Evolutionary conservation across 2,797 vertebrate species (phyloP).

Genomic region (Platalea minor): DNA sequence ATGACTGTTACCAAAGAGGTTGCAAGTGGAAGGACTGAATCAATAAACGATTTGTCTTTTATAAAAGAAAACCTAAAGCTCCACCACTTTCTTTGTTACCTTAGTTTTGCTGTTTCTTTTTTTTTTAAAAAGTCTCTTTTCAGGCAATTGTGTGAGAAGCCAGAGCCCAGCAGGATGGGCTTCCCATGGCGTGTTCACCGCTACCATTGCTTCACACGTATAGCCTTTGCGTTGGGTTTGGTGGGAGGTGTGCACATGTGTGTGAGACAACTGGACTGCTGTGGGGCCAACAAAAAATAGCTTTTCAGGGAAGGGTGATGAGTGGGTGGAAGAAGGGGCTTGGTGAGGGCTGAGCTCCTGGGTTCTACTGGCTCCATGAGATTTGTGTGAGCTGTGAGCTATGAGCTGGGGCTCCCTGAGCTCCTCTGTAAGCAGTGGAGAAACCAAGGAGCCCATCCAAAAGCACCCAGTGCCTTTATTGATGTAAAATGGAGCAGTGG

Average conservation of each 20-base stretch:
- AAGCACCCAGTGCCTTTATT: not conserved
- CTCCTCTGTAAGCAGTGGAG: not conserved
- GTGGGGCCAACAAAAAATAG: not conserved
- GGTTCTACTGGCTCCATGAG: not conserved
- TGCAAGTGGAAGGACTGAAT: slow-evolving; percentile 62
- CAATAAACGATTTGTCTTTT: slow-evolving; percentile 59
- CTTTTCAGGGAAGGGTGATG: not conserved
- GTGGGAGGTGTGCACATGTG: not conserved
- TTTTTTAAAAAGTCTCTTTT: not conserved
- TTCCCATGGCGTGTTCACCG: not conserved
- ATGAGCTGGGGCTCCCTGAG: not conserved
- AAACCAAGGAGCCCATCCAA: not conserved
- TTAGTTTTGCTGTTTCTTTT: not conserved
- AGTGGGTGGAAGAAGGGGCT: not conserved
- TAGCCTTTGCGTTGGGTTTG: not conserved
- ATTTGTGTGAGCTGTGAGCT: not conserved
- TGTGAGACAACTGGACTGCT: not conserved
- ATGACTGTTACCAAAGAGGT: slow-evolving; percentile 65
- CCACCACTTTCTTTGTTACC: not conserved
- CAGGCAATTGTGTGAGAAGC: not conserved
- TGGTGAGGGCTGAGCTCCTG: not conserved
- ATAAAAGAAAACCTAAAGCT: slow-evolving; percentile 38
- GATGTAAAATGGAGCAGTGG: not conserved
- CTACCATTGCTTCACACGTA: accelerated
- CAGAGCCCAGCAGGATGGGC: not conserved